These are phyloP conservation scores for Macquaria ambigua DNA, from an alignment of 2,113 vertebrate species.

Conservation along the genomic window DNA sequence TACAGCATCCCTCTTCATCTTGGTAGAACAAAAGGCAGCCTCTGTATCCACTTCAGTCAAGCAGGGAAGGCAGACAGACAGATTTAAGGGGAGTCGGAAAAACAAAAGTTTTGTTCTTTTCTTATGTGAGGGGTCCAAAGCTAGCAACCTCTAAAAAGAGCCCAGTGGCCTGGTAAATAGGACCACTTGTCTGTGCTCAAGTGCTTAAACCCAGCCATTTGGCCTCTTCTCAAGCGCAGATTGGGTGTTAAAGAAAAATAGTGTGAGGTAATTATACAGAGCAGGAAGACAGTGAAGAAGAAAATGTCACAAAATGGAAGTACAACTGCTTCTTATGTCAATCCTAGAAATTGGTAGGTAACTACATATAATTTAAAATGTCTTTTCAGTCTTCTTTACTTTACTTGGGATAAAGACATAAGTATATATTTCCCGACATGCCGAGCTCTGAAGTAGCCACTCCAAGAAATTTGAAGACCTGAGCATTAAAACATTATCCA, in stretches of 20 bases:
- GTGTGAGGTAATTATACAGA: conserved; percentile 23
- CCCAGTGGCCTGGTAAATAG: conserved; percentile 67
- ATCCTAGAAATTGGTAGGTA: not conserved
- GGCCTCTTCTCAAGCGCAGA: conserved; percentile 53
- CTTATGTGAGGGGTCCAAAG: conserved; percentile 67
- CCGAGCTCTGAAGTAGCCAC: not conserved
- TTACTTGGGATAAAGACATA: not conserved
- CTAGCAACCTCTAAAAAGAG: conserved; percentile 64
- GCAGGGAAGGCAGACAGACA: conserved; percentile 53
- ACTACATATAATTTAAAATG: not conserved
- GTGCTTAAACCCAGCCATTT: conserved; percentile 58
- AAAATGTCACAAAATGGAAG: conserved; percentile 10
- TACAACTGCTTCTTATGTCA: not conserved
- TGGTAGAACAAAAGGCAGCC: conserved; percentile 73
- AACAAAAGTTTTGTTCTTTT: conserved; percentile 70
- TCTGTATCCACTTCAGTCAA: conserved; percentile 73
- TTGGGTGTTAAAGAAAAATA: conserved; percentile 43
- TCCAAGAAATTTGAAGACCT: not conserved
- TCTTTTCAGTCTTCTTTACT: not conserved
- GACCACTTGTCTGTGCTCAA: conserved; percentile 59
- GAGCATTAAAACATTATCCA: conserved; percentile 5
- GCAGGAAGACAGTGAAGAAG: conserved; percentile 6
- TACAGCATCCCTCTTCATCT: conserved; percentile 70
- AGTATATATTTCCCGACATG: not conserved
- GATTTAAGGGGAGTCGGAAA: conserved; percentile 62